These are phyloP conservation scores for Accipiter virgatus DNA, from an alignment of 2,113 vertebrate genomes.

Conservation along the genomic window DNA sequence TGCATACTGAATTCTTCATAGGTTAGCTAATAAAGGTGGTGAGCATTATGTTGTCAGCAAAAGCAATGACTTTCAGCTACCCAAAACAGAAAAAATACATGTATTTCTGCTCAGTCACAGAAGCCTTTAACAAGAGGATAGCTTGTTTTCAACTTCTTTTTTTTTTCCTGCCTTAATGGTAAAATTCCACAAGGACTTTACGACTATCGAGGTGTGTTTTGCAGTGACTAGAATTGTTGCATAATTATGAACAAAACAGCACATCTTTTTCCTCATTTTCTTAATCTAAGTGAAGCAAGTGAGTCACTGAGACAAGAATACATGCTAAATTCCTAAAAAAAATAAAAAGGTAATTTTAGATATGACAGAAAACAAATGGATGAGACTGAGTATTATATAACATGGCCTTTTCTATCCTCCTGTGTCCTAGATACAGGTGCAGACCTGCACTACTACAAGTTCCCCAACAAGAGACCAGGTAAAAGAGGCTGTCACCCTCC, in stretches of 20 bases:
- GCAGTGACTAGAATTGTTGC: neutral
- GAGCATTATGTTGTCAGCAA: neutral
- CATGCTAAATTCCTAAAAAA: neutral
- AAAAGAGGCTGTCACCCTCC: neutral
- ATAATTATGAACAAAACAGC: neutral
- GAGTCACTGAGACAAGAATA: slow-evolving; percentile 27
- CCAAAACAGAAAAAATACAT: neutral
- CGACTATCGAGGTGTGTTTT: neutral
- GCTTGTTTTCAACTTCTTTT: neutral
- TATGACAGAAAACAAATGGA: neutral
- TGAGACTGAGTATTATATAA: neutral
- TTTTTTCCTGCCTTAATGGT: neutral
- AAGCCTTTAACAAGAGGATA: neutral
- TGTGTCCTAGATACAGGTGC: neutral
- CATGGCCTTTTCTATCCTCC: neutral
- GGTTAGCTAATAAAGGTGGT: neutral
- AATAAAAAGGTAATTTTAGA: neutral
- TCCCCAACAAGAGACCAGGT: neutral
- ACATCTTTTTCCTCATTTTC: neutral
- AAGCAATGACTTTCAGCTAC: neutral
- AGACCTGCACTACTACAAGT: neutral
- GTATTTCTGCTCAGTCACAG: neutral
- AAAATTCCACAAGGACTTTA: neutral
- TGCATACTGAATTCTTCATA: neutral
- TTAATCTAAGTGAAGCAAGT: neutral